phyloP scores from a whole-genome alignment of 1,140 invertebrate genomes.

The Drosophila yakuba region DNA sequence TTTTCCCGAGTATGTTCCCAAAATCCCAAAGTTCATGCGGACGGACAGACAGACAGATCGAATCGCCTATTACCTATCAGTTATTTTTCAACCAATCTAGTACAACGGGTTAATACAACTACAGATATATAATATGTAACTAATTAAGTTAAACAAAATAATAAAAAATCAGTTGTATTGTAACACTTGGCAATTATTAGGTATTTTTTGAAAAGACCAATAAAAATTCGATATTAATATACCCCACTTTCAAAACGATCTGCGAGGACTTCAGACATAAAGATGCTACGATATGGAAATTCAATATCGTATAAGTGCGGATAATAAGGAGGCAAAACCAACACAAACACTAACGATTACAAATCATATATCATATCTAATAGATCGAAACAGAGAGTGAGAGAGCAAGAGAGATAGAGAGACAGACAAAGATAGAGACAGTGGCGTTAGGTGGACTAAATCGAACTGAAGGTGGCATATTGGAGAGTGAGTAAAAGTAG shows the following conservation, averaged over 20 bases:
- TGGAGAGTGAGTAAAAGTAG: slow-evolving; percentile 48
- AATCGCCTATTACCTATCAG: too few species aligned
- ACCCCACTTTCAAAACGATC: neutral
- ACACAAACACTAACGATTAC: slow-evolving; percentile 56
- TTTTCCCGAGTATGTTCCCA: too few species aligned
- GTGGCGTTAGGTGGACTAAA: slow-evolving; percentile 39
- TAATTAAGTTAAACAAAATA: too few species aligned
- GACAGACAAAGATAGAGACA: slow-evolving; percentile 44
- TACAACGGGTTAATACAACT: too few species aligned
- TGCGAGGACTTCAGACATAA: slow-evolving; percentile 31
- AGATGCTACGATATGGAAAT: slow-evolving; percentile 32
- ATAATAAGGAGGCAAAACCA: slow-evolving; percentile 53
- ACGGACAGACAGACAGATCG: too few species aligned
- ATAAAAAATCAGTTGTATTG: too few species aligned
- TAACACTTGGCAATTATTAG: too few species aligned
- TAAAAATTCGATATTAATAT: too few species aligned
- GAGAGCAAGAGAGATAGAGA: slow-evolving; percentile 35
- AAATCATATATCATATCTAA: slow-evolving; percentile 46
- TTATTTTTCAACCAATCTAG: too few species aligned
- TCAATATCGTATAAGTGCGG: slow-evolving; percentile 21
- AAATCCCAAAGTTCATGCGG: too few species aligned
- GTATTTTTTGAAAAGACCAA: too few species aligned
- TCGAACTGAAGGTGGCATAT: slow-evolving; percentile 29
- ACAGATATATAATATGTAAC: too few species aligned
- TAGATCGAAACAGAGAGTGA: slow-evolving; percentile 55